These are phyloP conservation scores for Leucoraja erinaceus DNA, from an alignment of 2,113 vertebrate species.

Conservation along the genomic window DNA sequence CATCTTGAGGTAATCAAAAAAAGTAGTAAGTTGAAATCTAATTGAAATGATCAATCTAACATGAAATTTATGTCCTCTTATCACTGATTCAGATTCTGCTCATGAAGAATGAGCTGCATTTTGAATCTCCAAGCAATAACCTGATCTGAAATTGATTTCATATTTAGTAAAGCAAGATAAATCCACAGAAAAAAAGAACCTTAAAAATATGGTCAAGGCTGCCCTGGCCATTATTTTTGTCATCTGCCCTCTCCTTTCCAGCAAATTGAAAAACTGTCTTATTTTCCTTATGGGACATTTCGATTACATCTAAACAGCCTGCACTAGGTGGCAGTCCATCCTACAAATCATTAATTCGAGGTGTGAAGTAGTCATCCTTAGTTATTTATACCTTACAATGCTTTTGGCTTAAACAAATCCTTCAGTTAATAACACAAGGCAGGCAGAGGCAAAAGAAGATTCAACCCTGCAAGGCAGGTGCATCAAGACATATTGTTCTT, in stretches of 20 bases:
- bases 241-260: not conserved
- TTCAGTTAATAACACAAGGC: not conserved
- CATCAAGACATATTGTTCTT: not conserved
- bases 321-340: conserved; percentile 29
- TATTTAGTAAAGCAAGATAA: not conserved
- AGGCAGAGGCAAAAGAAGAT: not conserved
- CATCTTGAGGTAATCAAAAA: no score
- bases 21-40: not conserved
- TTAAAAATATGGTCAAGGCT: not conserved
- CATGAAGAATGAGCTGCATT: not conserved
- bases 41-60: conserved; percentile 11
- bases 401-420: not conserved
- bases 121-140: not conserved
- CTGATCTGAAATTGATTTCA: conserved; percentile 3
- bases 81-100: not conserved
- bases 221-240: not conserved
- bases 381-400: not conserved
- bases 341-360: conserved; percentile 15
- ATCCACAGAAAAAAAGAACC: not conserved
- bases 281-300: conserved; percentile 32
- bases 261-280: conserved; percentile 1
- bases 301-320: conserved; percentile 1
- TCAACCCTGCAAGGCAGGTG: not conserved
- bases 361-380: conserved; percentile 17
- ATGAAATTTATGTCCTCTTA: not conserved